phyloP scores from a whole-genome alignment of 2,113 vertebrate species.

The Pheucticus melanocephalus region DNA sequence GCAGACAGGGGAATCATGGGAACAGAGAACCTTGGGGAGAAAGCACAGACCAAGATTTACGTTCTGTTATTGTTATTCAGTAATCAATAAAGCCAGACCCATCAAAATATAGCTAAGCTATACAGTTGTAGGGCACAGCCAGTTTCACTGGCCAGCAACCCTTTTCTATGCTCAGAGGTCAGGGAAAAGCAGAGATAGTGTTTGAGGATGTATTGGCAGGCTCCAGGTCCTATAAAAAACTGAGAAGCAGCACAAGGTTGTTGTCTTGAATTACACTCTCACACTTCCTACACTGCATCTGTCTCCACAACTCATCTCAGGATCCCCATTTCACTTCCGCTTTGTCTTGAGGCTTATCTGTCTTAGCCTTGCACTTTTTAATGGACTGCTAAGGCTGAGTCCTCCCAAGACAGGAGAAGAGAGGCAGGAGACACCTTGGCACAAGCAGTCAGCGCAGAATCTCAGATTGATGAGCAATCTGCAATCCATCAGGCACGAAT shows the following conservation, averaged over 20 bases:
- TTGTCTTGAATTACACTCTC: not conserved
- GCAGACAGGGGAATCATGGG: not conserved
- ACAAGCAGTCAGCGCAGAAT: not conserved
- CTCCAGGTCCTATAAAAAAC: not conserved
- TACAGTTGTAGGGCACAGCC: not conserved
- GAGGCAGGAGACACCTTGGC: not conserved
- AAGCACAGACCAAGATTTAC: not conserved
- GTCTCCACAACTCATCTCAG: not conserved
- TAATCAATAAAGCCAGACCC: not conserved
- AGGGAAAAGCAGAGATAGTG: not conserved
- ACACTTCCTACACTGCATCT: not conserved
- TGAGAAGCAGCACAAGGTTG: not conserved
- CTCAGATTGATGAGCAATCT: not conserved
- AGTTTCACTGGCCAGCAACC: not conserved
- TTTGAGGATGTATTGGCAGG: fast-evolving
- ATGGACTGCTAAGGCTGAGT: not conserved
- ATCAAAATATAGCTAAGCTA: not conserved
- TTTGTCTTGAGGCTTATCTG: fast-evolving
- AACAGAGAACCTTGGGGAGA: not conserved
- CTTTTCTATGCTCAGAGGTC: not conserved
- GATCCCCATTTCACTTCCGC: not conserved
- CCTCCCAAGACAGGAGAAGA: not conserved
- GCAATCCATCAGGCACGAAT: fast-evolving
- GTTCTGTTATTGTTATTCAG: not conserved
- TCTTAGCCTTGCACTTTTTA: not conserved